Conservation (phyloP, 1,140 invertebrate species). For the Megalonaias nervosa region DNA sequence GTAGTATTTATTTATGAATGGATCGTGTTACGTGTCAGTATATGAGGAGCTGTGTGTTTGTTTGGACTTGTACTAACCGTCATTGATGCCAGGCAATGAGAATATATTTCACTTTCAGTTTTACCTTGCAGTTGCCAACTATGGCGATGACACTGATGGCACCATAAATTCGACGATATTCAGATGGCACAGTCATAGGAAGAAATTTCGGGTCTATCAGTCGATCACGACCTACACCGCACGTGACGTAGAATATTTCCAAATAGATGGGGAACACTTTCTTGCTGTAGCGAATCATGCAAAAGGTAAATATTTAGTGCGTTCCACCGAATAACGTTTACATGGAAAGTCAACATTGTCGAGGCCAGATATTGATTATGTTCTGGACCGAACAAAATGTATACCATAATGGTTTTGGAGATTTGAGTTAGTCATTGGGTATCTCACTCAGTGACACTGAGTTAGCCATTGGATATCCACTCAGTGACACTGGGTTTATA, state of each 20-base stretch:
- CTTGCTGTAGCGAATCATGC: slow-evolving; percentile 68
- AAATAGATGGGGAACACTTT: slow-evolving; percentile 61
- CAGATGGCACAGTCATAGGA: slow-evolving; percentile 57
- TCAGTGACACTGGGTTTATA: too few relatives aligned
- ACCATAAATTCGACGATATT: slow-evolving; percentile 62
- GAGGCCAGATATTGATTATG: not conserved
- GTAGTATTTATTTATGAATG: not conserved
- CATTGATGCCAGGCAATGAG: too few relatives aligned
- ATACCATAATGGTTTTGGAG: not conserved
- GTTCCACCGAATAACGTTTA: too few relatives aligned
- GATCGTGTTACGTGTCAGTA: not conserved
- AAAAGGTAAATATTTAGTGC: slow-evolving; percentile 44
- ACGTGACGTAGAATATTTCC: slow-evolving; percentile 67
- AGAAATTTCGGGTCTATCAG: slow-evolving; percentile 62
- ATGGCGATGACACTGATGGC: slow-evolving; percentile 45
- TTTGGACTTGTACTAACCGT: too few relatives aligned
- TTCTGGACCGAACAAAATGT: not conserved
- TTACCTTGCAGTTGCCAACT: slow-evolving; percentile 68
- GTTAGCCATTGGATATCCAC: too few relatives aligned
- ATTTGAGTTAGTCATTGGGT: too few relatives aligned
- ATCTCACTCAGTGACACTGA: too few relatives aligned
- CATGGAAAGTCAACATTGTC: too few relatives aligned
- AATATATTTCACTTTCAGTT: slow-evolving; percentile 38
- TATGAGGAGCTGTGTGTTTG: too few relatives aligned
- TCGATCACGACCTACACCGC: slow-evolving; percentile 63